Percentiles rank a stretch among this genome's conserved stretches.
Conservation (phyloP, 2,113 vertebrate species). For the Takifugu flavidus region DNA sequence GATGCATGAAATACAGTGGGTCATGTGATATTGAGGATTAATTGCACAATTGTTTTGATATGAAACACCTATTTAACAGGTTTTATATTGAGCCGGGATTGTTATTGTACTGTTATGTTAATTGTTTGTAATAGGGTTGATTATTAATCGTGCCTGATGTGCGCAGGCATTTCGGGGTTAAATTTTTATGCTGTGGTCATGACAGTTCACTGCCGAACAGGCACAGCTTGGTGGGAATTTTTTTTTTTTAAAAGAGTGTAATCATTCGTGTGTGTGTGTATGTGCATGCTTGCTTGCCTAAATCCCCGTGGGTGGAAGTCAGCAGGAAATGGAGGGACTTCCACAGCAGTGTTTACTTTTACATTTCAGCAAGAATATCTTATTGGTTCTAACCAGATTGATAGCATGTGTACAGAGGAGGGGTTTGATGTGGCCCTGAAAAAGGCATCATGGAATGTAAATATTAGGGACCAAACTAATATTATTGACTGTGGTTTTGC, state of each 20-base stretch:
- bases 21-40: no score
- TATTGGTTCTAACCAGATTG: constrained; percentile 58
- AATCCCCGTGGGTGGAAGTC: constrained; percentile 67
- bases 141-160: no score
- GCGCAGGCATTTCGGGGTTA: constrained; percentile 20
- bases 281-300: constrained; percentile 29
- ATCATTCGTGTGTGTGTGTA: constrained; percentile 20
- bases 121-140: no score
- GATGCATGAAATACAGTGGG: no score
- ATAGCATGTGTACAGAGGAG: constrained; percentile 37
- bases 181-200: constrained; percentile 56
- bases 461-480: constrained; percentile 35
- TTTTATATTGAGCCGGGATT: no score
- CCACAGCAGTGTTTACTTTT: constrained; percentile 70
- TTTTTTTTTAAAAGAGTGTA: constrained; percentile 10
- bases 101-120: no score
- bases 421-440: constrained; percentile 25
- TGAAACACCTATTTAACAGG: no score
- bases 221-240: constrained; percentile 63
- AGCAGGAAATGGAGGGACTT: constrained; percentile 75
- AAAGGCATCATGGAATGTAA: constrained; percentile 46
- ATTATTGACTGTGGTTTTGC: constrained; percentile 37
- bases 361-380: constrained; percentile 64
- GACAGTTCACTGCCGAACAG: constrained; percentile 64
- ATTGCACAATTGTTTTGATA: no score